Conservation (phyloP, 2,888 invertebrate genomes). For the Tubiluchus corallicola region DNA sequence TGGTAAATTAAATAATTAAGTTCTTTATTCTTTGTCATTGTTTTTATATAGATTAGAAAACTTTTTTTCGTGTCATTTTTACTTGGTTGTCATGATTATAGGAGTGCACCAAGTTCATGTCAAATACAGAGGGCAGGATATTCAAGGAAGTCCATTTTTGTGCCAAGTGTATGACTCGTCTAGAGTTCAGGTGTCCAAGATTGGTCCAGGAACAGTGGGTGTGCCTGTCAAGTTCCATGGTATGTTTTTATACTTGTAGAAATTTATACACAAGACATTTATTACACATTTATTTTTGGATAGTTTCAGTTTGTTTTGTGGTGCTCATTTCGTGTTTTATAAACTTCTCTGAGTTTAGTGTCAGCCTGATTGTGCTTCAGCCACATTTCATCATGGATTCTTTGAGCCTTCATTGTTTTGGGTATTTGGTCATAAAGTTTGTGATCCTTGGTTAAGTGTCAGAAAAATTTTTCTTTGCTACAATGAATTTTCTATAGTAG, state of each 20-base stretch:
- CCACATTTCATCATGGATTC: too few species aligned
- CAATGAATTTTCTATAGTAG: too few species aligned
- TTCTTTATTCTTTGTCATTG: conserved; percentile 7
- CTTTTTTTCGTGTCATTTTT: conserved; percentile 6
- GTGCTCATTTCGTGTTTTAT: conserved; percentile 2
- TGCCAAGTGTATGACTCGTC: conserved; percentile 85
- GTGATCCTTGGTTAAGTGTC: too few species aligned
- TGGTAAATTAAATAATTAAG: conserved; percentile 34
- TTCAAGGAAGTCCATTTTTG: conserved; percentile 76
- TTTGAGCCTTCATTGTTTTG: too few species aligned
- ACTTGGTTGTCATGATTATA: conserved; percentile 8
- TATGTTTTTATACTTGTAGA: conserved; percentile 14
- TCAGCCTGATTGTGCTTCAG: too few species aligned
- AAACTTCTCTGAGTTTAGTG: too few species aligned
- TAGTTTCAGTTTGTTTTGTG: conserved; percentile 6
- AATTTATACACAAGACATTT: background rate
- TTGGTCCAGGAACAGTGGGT: conserved; percentile 25
- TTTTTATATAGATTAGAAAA: conserved; percentile 5
- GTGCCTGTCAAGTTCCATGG: conserved; percentile 28
- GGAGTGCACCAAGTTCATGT: too few species aligned
- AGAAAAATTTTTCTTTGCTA: too few species aligned
- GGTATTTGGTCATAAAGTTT: too few species aligned
- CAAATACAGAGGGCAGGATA: too few species aligned
- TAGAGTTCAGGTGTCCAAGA: conserved; percentile 46
- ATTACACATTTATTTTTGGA: background rate